Evolutionary conservation across 1,140 invertebrate species (phyloP).

Genomic region (Leptinotarsa texana): DNA sequence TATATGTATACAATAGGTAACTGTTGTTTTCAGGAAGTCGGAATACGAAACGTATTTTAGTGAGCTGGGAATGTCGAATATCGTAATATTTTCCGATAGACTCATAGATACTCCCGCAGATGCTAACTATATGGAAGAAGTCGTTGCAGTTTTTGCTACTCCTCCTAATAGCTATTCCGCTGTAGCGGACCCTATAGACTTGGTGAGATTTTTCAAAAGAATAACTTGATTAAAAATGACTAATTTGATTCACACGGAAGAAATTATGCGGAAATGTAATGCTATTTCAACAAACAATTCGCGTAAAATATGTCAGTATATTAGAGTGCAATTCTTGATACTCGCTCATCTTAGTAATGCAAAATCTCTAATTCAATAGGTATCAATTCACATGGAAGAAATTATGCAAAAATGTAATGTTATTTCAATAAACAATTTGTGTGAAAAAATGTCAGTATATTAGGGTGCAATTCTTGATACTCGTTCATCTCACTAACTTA

Average conservation of each 20-base stretch:
- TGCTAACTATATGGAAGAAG: conserved; percentile 65
- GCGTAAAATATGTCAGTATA: not conserved
- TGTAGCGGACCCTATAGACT: conserved; percentile 72
- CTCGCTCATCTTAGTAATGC: not conserved
- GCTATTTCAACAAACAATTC: not conserved
- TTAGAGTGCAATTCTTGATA: no score
- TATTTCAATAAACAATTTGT: not conserved
- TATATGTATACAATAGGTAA: not conserved
- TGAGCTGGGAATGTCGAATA: conserved; percentile 60
- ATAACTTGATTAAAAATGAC: no score
- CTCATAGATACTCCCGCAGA: conserved; percentile 63
- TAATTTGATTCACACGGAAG: no score
- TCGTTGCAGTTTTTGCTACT: conserved; percentile 72
- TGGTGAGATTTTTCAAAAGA: conserved; percentile 55
- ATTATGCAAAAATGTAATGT: not conserved
- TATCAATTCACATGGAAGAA: no score
- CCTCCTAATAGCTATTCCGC: conserved; percentile 78
- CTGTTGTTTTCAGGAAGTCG: conserved; percentile 49
- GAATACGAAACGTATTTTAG: conserved; percentile 63
- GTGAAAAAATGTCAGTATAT: not conserved
- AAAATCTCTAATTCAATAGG: no score
- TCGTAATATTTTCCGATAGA: conserved; percentile 63
- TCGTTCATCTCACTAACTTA: not conserved
- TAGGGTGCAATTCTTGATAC: no score
- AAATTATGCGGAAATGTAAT: not conserved